phyloP scores from a whole-genome alignment of 2,113 vertebrate genomes.

The Dicaeum eximium region DNA sequence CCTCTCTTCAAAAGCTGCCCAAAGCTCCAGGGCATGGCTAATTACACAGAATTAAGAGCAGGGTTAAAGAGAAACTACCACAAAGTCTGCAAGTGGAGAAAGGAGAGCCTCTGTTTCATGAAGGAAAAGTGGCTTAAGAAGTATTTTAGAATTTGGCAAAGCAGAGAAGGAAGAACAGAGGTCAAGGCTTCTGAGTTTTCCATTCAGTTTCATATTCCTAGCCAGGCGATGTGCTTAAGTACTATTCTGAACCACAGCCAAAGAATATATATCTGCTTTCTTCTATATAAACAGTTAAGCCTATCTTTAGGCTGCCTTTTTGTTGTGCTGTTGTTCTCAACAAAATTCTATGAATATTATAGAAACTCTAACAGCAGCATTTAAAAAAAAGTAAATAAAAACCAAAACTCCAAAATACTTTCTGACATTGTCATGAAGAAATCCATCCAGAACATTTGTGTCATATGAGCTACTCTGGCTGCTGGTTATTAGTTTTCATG shows the following conservation, averaged over 20 bases:
- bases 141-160: conserved; percentile 17
- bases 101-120: not conserved
- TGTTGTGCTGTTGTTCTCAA: not conserved
- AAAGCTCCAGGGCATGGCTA: not conserved
- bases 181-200: conserved; percentile 43
- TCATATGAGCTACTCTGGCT: not conserved
- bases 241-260: conserved; percentile 17
- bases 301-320: not conserved
- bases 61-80: conserved; percentile 2
- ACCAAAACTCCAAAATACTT: not conserved
- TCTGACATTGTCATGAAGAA: not conserved
- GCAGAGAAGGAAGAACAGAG: not conserved
- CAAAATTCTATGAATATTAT: not conserved
- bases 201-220: conserved; percentile 5
- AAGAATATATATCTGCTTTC: not conserved
- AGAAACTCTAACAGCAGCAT: not conserved
- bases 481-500: not conserved
- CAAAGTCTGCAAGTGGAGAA: not conserved
- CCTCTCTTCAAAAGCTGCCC: not conserved
- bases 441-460: not conserved
- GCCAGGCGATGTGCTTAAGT: not conserved
- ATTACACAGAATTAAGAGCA: not conserved
- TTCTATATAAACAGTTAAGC: not conserved
- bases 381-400: not conserved
- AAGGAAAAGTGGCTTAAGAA: not conserved